Evolutionary conservation across 2,888 invertebrate species (phyloP).

Genomic region (Cerceris rybyensis): DNA sequence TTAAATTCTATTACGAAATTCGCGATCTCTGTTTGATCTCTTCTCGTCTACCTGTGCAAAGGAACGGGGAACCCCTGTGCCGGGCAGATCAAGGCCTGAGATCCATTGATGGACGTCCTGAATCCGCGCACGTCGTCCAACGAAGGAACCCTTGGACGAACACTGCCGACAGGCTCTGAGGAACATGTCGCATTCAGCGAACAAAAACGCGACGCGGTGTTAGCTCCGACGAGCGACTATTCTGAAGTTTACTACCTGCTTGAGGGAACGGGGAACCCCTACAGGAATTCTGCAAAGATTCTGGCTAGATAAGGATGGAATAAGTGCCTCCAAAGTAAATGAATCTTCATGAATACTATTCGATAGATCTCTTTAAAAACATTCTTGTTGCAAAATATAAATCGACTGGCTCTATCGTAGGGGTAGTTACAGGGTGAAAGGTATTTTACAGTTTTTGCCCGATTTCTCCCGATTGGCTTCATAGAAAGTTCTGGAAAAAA

Average conservation of each 20-base stretch:
- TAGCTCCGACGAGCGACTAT: background rate
- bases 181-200: background rate
- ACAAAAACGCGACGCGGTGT: background rate
- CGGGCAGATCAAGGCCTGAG: slow-evolving; percentile 86
- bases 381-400: no score
- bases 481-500: no score
- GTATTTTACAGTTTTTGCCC: no score
- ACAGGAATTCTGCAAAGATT: background rate
- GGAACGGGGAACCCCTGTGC: slow-evolving; percentile 89
- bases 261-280: slow-evolving; percentile 84
- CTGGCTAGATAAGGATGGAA: background rate
- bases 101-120: slow-evolving; percentile 82
- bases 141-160: slow-evolving; percentile 87
- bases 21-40: no score
- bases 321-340: no score
- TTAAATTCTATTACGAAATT: no score
- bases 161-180: slow-evolving; percentile 87
- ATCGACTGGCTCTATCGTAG: no score
- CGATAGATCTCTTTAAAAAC: no score
- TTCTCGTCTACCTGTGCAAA: slow-evolving; percentile 80
- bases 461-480: no score
- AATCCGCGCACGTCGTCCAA: slow-evolving; percentile 85
- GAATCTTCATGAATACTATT: no score
- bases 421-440: no score
- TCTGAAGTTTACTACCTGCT: slow-evolving; percentile 7